These are phyloP conservation scores for Osedax fenrisi DNA, from an alignment of 2,888 invertebrate genomes.

Conservation along the genomic window DNA sequence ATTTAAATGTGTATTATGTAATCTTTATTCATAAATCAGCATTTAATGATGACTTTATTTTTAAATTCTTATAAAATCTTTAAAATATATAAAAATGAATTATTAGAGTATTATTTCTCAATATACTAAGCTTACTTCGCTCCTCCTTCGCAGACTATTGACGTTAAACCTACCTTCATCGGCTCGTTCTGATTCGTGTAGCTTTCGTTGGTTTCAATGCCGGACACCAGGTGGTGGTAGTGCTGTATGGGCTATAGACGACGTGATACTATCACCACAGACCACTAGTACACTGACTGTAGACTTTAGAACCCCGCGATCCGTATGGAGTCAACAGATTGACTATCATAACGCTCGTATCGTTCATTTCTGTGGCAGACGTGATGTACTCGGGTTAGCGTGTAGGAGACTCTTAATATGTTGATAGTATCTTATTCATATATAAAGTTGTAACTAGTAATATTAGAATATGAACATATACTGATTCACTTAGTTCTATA, in stretches of 20 bases:
- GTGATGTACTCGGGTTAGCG: not conserved
- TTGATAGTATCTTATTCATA: too few relatives aligned
- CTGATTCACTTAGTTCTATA: too few relatives aligned
- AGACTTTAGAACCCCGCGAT: not conserved
- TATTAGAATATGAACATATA: too few relatives aligned
- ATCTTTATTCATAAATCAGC: too few relatives aligned
- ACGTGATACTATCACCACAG: not conserved
- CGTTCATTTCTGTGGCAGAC: not conserved
- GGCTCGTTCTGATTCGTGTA: not conserved
- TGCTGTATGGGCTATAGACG: not conserved
- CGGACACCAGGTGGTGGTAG: not conserved
- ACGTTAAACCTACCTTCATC: not conserved
- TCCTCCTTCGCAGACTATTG: not conserved
- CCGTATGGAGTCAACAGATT: not conserved
- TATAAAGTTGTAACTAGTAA: too few relatives aligned
- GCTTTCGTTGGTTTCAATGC: not conserved
- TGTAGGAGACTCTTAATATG: too few relatives aligned
- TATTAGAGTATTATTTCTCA: too few relatives aligned
- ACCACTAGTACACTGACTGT: not conserved
- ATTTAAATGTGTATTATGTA: too few relatives aligned
- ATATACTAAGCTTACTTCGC: too few relatives aligned
- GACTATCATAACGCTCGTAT: not conserved
- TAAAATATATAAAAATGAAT: too few relatives aligned
- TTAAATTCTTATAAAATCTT: too few relatives aligned
- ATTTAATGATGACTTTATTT: too few relatives aligned